These are phyloP conservation scores for Periophthalmus modestus DNA, from an alignment of 2,113 vertebrate genomes.

Conservation along the genomic window DNA sequence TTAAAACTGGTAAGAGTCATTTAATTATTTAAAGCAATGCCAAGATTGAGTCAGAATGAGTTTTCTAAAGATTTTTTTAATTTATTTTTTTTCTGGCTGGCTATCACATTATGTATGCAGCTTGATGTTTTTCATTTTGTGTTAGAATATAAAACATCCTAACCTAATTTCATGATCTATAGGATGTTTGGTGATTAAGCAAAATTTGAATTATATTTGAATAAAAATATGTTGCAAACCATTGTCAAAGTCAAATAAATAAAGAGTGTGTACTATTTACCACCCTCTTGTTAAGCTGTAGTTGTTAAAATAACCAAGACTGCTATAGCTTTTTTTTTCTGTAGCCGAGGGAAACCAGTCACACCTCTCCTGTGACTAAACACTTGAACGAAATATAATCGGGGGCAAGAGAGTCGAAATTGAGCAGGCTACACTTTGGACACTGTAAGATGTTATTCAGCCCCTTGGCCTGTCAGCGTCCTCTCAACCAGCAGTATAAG, in stretches of 20 bases:
- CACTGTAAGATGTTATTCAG: slow-evolving; percentile 73
- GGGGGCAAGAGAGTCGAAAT: slow-evolving; percentile 69
- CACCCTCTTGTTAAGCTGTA: slow-evolving; percentile 75
- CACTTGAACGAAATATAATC: slow-evolving; percentile 82
- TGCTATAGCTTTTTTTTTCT: slow-evolving; percentile 60
- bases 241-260: slow-evolving; percentile 73
- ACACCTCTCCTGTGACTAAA: slow-evolving; percentile 73
- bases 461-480: slow-evolving; percentile 75
- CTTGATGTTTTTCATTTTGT: too few relatives aligned
- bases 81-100: too few relatives aligned
- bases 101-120: too few relatives aligned
- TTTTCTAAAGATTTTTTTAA: too few relatives aligned
- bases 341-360: slow-evolving; percentile 73
- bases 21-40: background rate
- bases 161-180: too few relatives aligned
- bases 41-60: background rate
- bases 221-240: too few relatives aligned
- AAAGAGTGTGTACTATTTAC: slow-evolving; percentile 66
- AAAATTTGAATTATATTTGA: slow-evolving; percentile 78
- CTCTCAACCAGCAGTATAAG: slow-evolving; percentile 70
- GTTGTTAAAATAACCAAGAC: slow-evolving; percentile 79
- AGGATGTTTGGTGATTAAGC: slow-evolving; percentile 15
- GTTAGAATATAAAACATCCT: too few relatives aligned
- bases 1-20: background rate
- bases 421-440: slow-evolving; percentile 79